Conservation (phyloP, 1,140 invertebrate species). For the Ridgeia piscesae region DNA sequence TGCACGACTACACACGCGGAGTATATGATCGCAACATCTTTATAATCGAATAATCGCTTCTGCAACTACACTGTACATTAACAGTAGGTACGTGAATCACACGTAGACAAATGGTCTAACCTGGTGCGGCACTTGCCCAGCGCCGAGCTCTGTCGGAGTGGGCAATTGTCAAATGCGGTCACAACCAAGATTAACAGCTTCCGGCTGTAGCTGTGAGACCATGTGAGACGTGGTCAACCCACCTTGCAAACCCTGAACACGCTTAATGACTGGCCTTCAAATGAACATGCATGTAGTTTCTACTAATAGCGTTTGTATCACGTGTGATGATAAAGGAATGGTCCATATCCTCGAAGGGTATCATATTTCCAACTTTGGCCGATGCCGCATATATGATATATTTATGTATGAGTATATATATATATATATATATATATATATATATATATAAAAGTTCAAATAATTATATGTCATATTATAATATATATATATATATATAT, state of each 20-base stretch:
- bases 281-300: background rate
- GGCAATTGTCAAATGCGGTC: background rate
- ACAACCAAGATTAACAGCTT: background rate
- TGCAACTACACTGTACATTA: background rate
- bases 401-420: background rate
- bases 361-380: background rate
- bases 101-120: background rate
- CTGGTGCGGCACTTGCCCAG: background rate
- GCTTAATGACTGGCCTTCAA: background rate
- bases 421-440: background rate
- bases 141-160: background rate
- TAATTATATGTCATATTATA: too few species aligned
- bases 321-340: too few species aligned
- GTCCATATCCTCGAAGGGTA: background rate
- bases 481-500: too few species aligned
- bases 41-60: background rate
- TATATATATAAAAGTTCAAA: background rate
- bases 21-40: too few species aligned
- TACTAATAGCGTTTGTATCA: background rate
- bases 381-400: background rate
- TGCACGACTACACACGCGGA: too few species aligned
- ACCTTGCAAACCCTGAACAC: background rate
- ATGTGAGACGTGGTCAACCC: background rate
- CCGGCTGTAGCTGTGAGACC: background rate
- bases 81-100: background rate